Evolutionary conservation across 1,140 invertebrate genomes (phyloP).

Genomic region (Microplitis demolitor): DNA sequence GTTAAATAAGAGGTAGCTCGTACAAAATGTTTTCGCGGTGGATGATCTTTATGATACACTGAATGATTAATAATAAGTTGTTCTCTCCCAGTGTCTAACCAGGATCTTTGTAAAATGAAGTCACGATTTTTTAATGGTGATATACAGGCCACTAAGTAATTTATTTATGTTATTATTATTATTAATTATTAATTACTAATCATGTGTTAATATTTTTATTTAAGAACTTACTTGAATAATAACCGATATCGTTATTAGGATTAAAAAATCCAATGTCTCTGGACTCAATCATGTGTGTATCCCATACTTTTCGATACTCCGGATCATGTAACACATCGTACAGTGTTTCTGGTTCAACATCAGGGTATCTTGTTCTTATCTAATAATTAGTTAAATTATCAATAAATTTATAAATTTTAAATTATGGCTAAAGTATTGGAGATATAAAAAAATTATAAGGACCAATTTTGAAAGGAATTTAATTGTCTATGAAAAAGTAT

Average conservation of each 20-base stretch:
- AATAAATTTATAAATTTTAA: constrained; percentile 17
- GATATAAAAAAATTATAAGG: too few relatives aligned
- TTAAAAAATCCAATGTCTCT: constrained; percentile 88
- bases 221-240: constrained; percentile 81
- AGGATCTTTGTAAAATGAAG: constrained; percentile 88
- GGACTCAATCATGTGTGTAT: constrained; percentile 83
- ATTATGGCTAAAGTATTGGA: background rate
- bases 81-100: constrained; percentile 83
- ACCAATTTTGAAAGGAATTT: too few relatives aligned
- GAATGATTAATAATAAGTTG: constrained; percentile 91
- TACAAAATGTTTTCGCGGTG: constrained; percentile 80
- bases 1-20: constrained; percentile 68
- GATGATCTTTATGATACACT: constrained; percentile 83
- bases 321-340: constrained; percentile 92
- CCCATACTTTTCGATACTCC: constrained; percentile 86
- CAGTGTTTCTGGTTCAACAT: constrained; percentile 74
- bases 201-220: background rate
- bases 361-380: constrained; percentile 75
- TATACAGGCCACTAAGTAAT: constrained; percentile 78
- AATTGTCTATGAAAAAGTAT: too few relatives aligned
- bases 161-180: background rate
- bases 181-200: background rate
- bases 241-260: constrained; percentile 91
- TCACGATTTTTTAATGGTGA: constrained; percentile 87
- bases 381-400: constrained; percentile 39